phyloP scores from a whole-genome alignment of 2,888 invertebrate species.

The Euproctis similis region DNA sequence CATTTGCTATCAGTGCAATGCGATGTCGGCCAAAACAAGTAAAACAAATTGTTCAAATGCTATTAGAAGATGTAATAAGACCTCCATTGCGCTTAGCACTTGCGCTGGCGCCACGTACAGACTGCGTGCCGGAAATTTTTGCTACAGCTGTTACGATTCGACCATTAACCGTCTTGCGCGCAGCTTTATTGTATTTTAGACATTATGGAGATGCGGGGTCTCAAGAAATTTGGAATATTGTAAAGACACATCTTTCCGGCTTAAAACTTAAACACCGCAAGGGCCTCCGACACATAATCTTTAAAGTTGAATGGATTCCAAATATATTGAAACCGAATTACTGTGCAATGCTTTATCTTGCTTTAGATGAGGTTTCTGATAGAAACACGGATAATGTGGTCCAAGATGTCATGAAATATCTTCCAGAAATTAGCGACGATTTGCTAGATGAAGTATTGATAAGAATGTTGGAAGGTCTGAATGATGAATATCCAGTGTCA shows the following conservation, averaged over 20 bases:
- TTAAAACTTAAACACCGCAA: conserved; percentile 18
- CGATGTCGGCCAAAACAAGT: conserved; percentile 26
- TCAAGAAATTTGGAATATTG: conserved; percentile 33
- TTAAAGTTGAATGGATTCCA: conserved; percentile 24
- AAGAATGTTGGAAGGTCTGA: conserved; percentile 14
- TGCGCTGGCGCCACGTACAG: conserved; percentile 27
- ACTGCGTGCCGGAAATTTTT: conserved; percentile 22
- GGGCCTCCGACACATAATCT: conserved; percentile 7
- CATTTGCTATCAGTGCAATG: conserved; percentile 34
- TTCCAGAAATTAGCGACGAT: conserved; percentile 24
- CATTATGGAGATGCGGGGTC: conserved; percentile 18
- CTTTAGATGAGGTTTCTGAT: conserved; percentile 16
- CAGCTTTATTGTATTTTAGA: conserved; percentile 27
- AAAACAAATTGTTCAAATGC: conserved; percentile 19
- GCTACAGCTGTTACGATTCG: conserved; percentile 21
- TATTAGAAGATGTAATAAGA: conserved; percentile 24
- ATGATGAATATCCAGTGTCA: conserved; percentile 12
- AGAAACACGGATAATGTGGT: conserved; percentile 21
- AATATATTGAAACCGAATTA: conserved; percentile 33
- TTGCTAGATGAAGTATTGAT: conserved; percentile 22
- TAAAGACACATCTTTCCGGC: conserved; percentile 29
- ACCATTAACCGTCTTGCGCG: conserved; percentile 32
- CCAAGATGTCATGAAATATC: conserved; percentile 23
- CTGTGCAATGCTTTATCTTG: conserved; percentile 28
- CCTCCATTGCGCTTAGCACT: conserved; percentile 34